Conservation (phyloP, 2,113 vertebrate genomes). For the Malurus alboscapulatus region DNA sequence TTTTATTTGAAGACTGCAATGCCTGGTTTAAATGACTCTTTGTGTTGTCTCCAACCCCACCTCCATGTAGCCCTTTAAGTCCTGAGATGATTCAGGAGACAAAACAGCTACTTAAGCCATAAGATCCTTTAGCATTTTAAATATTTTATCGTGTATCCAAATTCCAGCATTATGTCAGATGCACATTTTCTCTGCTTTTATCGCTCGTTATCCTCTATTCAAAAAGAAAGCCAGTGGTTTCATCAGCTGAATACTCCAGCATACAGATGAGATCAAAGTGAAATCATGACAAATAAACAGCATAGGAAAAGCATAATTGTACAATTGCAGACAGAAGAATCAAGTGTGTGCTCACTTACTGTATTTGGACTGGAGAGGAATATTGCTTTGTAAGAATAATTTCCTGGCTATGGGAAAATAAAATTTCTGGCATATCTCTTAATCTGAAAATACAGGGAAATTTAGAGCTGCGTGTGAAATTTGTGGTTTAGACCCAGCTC, state of each 20-base stretch:
- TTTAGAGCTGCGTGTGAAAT: not conserved
- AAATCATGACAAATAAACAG: not conserved
- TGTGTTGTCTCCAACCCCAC: not conserved
- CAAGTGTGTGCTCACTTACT: not conserved
- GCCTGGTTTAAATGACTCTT: not conserved
- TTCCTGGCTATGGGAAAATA: not conserved
- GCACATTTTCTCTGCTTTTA: not conserved
- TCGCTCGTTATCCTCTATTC: not conserved
- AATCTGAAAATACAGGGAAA: not conserved
- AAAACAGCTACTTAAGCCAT: not conserved
- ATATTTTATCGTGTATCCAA: not conserved
- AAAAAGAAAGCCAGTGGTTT: not conserved
- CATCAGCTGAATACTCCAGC: not conserved
- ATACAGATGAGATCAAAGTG: not conserved
- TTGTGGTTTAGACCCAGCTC: not conserved
- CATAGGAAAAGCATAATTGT: not conserved
- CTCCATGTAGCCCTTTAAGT: not conserved
- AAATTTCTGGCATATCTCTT: not conserved
- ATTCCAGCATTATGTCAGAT: not conserved
- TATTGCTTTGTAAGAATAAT: conserved; percentile 5
- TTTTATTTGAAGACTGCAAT: not conserved
- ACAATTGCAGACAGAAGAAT: not conserved
- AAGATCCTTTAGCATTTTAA: not conserved
- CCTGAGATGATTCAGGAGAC: not conserved
- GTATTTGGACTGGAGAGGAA: not conserved